Evolutionary conservation across 2,113 vertebrate genomes (phyloP).

Genomic region (Psammodynastes pulverulentus): DNA sequence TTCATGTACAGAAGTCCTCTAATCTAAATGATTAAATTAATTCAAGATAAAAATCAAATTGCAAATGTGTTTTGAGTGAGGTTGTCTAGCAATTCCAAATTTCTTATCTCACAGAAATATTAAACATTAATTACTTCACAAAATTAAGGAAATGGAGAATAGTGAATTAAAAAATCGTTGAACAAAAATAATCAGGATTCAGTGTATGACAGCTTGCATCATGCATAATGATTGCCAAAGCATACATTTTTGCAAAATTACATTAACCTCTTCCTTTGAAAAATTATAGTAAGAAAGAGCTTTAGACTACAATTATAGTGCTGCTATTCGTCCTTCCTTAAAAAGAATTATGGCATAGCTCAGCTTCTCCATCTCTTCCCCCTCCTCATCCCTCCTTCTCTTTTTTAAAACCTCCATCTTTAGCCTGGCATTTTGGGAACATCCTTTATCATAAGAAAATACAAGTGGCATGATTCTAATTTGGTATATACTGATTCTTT

Average conservation of each 20-base stretch:
- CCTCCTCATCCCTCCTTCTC: too few relatives aligned
- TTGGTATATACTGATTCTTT: background rate
- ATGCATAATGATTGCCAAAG: background rate
- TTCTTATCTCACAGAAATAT: background rate
- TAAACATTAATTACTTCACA: background rate
- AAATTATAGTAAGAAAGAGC: background rate
- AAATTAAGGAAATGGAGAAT: background rate
- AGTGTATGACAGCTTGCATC: background rate
- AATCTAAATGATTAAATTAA: background rate
- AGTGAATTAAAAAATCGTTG: background rate
- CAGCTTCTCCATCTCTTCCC: background rate
- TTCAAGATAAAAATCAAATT: slow-evolving; percentile 4
- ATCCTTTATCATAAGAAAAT: background rate
- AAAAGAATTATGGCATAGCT: background rate
- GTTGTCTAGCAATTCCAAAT: background rate
- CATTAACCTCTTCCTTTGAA: background rate
- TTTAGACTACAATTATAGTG: background rate
- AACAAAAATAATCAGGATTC: background rate
- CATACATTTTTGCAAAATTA: background rate
- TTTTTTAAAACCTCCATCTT: background rate
- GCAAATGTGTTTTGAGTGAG: background rate
- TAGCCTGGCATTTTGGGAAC: background rate
- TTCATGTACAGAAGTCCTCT: background rate
- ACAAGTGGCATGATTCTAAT: background rate
- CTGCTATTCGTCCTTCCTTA: background rate